Conservation (phyloP, 2,113 vertebrate genomes). For the Crocuta crocuta region DNA sequence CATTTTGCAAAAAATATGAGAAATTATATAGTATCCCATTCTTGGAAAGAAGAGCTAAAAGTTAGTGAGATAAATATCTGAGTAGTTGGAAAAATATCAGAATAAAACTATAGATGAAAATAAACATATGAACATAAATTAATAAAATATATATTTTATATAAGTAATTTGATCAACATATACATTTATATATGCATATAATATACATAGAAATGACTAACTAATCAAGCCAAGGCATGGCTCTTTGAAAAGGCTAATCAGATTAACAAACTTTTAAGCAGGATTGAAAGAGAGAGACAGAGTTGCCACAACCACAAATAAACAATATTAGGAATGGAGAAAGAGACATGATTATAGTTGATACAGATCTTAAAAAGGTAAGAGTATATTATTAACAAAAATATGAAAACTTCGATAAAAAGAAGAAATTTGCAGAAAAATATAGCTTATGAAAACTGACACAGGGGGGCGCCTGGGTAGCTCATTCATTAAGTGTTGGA, state of each 20-base stretch:
- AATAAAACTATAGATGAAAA: neutral
- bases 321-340: neutral
- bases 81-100: neutral
- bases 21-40: neutral
- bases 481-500: too few relatives aligned
- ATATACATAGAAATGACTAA: neutral
- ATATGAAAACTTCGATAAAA: neutral
- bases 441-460: neutral
- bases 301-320: neutral
- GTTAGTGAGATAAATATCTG: neutral
- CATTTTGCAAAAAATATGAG: neutral
- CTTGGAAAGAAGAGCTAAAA: neutral
- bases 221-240: neutral
- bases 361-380: neutral
- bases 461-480: neutral
- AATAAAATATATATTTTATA: neutral
- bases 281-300: neutral
- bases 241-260: slow-evolving; percentile 14
- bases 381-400: neutral
- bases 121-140: neutral
- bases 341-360: neutral
- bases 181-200: too few relatives aligned
- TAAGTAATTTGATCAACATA: neutral
- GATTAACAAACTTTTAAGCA: neutral
- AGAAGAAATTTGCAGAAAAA: neutral